These are phyloP conservation scores for Phymorhynchus buccinoides DNA, from an alignment of 1,140 invertebrate species.

Conservation along the genomic window DNA sequence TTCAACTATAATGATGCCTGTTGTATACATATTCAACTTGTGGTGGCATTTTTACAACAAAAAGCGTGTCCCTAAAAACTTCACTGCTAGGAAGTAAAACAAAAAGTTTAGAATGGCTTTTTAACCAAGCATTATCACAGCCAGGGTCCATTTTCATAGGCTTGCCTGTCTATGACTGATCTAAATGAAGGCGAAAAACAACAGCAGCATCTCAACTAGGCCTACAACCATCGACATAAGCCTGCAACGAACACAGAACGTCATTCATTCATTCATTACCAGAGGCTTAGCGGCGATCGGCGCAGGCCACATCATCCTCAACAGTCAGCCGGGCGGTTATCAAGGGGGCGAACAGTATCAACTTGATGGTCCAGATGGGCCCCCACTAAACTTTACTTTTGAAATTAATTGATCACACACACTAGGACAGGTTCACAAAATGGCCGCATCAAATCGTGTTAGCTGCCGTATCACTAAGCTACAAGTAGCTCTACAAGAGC, in stretches of 20 bases:
- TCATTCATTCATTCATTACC: too few species aligned
- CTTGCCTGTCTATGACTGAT: neutral
- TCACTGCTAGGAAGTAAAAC: too few species aligned
- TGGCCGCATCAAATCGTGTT: slow-evolving; percentile 36
- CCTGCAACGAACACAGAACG: neutral
- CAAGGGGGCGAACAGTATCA: too few species aligned
- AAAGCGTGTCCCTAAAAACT: too few species aligned
- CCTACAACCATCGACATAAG: neutral
- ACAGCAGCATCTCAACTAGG: neutral
- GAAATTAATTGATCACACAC: neutral
- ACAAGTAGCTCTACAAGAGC: slow-evolving; percentile 17
- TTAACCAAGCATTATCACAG: too few species aligned
- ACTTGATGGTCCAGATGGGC: neutral
- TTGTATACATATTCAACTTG: too few species aligned
- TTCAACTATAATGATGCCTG: too few species aligned
- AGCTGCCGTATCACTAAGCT: slow-evolving; percentile 18
- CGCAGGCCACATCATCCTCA: slow-evolving; percentile 37
- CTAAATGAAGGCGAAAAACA: neutral
- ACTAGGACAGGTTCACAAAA: slow-evolving; percentile 18
- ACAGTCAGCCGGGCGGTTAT: too few species aligned
- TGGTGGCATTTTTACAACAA: too few species aligned
- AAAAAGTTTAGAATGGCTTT: too few species aligned
- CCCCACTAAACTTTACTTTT: neutral
- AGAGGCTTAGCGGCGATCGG: slow-evolving; percentile 37
- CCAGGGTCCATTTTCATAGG: too few species aligned